Conservation (phyloP, 1,140 invertebrate genomes). For the Andrena cerasifolii region DNA sequence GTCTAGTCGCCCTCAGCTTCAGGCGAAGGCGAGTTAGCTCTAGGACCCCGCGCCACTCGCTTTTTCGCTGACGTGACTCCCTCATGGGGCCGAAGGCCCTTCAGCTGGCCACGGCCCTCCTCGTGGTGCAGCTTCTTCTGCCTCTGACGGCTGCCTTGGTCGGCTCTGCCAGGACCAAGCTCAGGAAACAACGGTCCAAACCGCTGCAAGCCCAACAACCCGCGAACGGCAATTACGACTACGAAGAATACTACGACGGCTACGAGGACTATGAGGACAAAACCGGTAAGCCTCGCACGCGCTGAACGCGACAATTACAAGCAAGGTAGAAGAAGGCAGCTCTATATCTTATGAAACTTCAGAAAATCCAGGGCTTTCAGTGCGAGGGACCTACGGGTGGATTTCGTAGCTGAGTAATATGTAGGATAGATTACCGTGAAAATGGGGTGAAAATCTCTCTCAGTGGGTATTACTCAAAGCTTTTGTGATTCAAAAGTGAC, state of each 20-base stretch:
- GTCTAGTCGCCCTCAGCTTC: slow-evolving; percentile 74
- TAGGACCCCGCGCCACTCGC: slow-evolving; percentile 42
- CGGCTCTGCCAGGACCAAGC: slow-evolving; percentile 53
- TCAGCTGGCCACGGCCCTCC: slow-evolving; percentile 41
- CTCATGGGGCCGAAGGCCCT: slow-evolving; percentile 57
- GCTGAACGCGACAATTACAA: not conserved
- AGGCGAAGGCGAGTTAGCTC: slow-evolving; percentile 64
- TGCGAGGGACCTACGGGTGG: no score
- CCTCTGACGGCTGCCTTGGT: no score
- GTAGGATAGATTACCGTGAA: no score
- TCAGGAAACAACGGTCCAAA: slow-evolving; percentile 63
- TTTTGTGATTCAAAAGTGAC: no score
- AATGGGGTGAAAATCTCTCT: no score
- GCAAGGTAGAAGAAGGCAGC: not conserved
- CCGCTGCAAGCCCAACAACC: slow-evolving; percentile 60
- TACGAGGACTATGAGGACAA: slow-evolving; percentile 75
- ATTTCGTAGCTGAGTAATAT: no score
- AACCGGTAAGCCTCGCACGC: slow-evolving; percentile 65
- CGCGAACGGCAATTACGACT: slow-evolving; percentile 53
- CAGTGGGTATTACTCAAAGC: no score
- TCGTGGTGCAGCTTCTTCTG: slow-evolving; percentile 56
- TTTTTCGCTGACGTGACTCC: not conserved
- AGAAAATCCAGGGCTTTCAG: no score
- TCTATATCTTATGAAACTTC: not conserved
- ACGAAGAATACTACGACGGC: slow-evolving; percentile 71